Conservation (phyloP, 2,888 invertebrate genomes). For the Coleophora flavipennella region DNA sequence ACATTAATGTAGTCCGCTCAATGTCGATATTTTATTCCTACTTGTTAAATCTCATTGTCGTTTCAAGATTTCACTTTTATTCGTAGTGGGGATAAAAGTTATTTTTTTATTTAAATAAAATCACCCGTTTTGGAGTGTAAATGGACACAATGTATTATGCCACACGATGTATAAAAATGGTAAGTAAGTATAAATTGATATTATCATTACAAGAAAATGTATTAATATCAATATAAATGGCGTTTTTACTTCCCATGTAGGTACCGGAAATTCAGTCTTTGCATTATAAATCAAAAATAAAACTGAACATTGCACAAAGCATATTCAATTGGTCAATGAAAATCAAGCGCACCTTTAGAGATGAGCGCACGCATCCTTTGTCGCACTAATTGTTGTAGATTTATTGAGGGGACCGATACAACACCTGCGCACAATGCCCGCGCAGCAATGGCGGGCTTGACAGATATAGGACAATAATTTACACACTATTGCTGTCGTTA, state of each 20-base stretch:
- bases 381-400: conserved; percentile 32
- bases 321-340: conserved; percentile 21
- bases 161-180: conserved; percentile 4
- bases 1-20: conserved; percentile 33
- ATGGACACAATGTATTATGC: conserved; percentile 11
- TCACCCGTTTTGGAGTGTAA: conserved; percentile 19
- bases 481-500: neutral
- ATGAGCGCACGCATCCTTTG: conserved; percentile 32
- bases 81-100: conserved; percentile 24
- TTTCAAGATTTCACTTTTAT: conserved; percentile 42
- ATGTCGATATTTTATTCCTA: conserved; percentile 61
- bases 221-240: too few species aligned
- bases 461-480: conserved; percentile 2
- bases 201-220: too few species aligned
- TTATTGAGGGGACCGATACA: conserved; percentile 20
- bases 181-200: neutral
- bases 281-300: conserved; percentile 19
- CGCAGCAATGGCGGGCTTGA: neutral
- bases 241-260: too few species aligned
- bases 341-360: conserved; percentile 25
- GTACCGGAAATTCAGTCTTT: conserved; percentile 13
- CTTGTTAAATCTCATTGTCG: conserved; percentile 59
- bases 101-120: conserved; percentile 28
- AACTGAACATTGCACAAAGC: conserved; percentile 24
- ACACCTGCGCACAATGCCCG: neutral